These are phyloP conservation scores for Lysandra coridon DNA, from an alignment of 2,888 invertebrate species.

Conservation along the genomic window DNA sequence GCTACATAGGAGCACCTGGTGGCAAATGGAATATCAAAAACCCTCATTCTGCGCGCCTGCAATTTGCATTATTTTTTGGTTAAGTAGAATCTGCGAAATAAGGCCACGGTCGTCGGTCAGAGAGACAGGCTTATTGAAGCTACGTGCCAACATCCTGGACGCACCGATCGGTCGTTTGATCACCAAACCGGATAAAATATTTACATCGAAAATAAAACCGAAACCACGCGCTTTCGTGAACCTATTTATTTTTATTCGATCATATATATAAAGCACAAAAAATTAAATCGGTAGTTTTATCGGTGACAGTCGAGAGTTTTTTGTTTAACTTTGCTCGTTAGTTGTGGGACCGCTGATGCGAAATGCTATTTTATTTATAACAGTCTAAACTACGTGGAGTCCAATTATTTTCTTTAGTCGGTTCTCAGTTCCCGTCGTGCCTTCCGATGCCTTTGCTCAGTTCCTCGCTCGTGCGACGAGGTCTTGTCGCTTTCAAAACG, in stretches of 20 bases:
- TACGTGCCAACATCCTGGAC: neutral
- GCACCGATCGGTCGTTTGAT: neutral
- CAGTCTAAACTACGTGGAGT: neutral
- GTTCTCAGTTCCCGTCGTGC: neutral
- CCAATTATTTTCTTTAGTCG: neutral
- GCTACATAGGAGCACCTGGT: too few species aligned
- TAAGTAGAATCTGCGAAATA: neutral
- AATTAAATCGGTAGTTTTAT: neutral
- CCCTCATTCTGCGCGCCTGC: neutral
- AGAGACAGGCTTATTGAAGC: neutral
- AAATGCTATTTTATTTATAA: constrained; percentile 8
- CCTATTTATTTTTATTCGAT: neutral
- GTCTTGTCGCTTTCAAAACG: neutral
- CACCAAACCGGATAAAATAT: neutral
- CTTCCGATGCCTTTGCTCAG: neutral
- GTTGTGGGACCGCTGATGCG: neutral
- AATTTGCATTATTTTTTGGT: neutral
- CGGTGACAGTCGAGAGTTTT: neutral
- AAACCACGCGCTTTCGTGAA: neutral
- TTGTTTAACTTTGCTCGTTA: constrained; percentile 6
- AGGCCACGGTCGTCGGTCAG: neutral
- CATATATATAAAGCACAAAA: neutral
- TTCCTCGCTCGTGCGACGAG: neutral
- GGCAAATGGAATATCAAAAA: too few species aligned
- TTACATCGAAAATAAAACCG: neutral